Evolutionary conservation across 2,888 invertebrate genomes (phyloP).

Genomic region (Cecidostiba fungosa): DNA sequence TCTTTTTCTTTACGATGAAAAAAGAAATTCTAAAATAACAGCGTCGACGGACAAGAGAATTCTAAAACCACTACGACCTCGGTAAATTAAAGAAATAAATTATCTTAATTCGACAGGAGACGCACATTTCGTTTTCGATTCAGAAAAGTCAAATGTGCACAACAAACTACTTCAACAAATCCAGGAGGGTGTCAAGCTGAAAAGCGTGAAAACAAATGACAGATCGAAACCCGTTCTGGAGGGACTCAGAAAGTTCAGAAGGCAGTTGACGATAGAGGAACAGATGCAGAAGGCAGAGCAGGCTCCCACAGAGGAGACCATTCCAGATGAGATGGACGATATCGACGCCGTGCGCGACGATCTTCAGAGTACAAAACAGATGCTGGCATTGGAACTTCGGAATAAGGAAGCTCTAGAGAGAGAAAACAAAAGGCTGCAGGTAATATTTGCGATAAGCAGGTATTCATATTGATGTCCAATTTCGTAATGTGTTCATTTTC

Average conservation of each 20-base stretch:
- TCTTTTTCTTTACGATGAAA: neutral
- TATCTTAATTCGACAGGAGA: constrained; percentile 81
- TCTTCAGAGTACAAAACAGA: constrained; percentile 94
- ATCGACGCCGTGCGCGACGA: constrained; percentile 95
- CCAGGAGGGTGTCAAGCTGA: constrained; percentile 88
- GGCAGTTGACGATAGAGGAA: constrained; percentile 95
- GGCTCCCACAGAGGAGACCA: constrained; percentile 82
- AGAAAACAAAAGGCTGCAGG: constrained; percentile 90
- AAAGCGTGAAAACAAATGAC: constrained; percentile 90
- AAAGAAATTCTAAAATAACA: too few species aligned
- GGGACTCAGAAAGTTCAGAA: constrained; percentile 92
- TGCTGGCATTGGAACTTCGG: constrained; percentile 91
- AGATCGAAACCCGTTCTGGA: constrained; percentile 92
- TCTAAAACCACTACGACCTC: neutral
- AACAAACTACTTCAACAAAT: constrained; percentile 92
- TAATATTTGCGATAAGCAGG: constrained; percentile 56
- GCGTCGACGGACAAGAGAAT: too few species aligned
- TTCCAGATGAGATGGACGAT: constrained; percentile 92
- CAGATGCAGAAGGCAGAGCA: constrained; percentile 90
- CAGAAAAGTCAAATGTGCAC: constrained; percentile 90
- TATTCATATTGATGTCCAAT: neutral
- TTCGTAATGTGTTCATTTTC: neutral
- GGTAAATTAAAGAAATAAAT: constrained; percentile 24
- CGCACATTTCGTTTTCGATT: constrained; percentile 92
- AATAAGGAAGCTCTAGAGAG: constrained; percentile 92